phyloP scores from a whole-genome alignment of 2,888 invertebrate genomes.

The Cacoxenus indagator region DNA sequence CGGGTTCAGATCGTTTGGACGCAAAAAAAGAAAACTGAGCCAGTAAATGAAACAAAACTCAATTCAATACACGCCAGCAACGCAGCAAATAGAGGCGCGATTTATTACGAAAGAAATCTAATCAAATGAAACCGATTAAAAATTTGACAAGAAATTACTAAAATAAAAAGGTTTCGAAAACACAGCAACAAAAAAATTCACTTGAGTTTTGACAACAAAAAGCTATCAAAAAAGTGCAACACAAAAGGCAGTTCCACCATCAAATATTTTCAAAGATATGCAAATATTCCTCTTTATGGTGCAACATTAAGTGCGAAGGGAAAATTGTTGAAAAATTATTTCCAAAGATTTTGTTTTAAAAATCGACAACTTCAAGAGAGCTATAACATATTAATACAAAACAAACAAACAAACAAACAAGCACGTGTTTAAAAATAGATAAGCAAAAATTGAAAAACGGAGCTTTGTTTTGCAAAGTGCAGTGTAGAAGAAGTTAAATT shows the following conservation, averaged over 20 bases:
- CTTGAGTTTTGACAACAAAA: constrained; percentile 30
- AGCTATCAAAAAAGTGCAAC: constrained; percentile 29
- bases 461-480: constrained; percentile 35
- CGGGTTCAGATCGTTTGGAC: constrained; percentile 61
- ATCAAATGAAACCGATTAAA: constrained; percentile 14
- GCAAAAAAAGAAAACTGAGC: constrained; percentile 27
- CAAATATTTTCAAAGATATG: constrained; percentile 31
- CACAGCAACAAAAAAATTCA: constrained; percentile 37
- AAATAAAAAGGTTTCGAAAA: constrained; percentile 10
- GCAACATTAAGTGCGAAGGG: constrained; percentile 35
- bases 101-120: background rate
- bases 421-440: constrained; percentile 1
- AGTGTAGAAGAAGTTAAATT: constrained; percentile 32
- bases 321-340: constrained; percentile 27
- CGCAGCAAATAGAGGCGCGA: background rate
- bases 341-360: constrained; percentile 65
- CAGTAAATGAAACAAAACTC: background rate
- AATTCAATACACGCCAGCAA: constrained; percentile 15
- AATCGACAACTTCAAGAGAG: constrained; percentile 49
- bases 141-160: background rate
- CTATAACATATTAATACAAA: constrained; percentile 27
- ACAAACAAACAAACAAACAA: constrained; percentile 25
- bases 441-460: background rate
- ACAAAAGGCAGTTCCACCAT: no score
- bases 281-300: constrained; percentile 24